Conservation (phyloP, 2,797 vertebrate species). For the Coendou prehensilis region DNA sequence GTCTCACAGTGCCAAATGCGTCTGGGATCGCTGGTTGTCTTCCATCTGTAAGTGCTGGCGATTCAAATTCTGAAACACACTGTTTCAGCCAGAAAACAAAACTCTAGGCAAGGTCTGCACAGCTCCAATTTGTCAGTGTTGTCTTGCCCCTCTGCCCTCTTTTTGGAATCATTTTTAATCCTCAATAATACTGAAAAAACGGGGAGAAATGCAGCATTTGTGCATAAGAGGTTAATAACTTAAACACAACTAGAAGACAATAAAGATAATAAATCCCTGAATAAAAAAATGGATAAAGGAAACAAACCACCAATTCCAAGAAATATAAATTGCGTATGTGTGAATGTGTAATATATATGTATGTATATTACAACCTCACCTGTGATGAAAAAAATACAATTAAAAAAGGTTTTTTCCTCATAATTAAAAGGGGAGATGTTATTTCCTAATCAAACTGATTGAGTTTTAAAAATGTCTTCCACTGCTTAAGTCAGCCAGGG, state of each 20-base stretch:
- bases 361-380: background rate
- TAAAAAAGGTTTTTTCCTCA: background rate
- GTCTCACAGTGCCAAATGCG: background rate
- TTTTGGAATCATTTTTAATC: background rate
- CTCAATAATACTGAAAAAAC: background rate
- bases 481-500: background rate
- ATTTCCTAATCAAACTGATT: background rate
- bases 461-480: background rate
- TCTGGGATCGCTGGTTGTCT: background rate
- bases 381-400: background rate
- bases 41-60: background rate
- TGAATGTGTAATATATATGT: background rate
- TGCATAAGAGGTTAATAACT: background rate
- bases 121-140: background rate
- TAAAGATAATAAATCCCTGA: background rate
- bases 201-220: background rate
- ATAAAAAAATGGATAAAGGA: slow-evolving; percentile 10
- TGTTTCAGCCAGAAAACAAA: background rate
- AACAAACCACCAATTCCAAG: slow-evolving; percentile 18
- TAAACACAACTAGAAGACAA: background rate
- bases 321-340: background rate
- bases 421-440: background rate
- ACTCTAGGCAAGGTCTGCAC: background rate
- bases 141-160: background rate
- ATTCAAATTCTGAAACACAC: background rate